Conservation (phyloP, 2,888 invertebrate species). For the Pollenia griseotomentosa region DNA sequence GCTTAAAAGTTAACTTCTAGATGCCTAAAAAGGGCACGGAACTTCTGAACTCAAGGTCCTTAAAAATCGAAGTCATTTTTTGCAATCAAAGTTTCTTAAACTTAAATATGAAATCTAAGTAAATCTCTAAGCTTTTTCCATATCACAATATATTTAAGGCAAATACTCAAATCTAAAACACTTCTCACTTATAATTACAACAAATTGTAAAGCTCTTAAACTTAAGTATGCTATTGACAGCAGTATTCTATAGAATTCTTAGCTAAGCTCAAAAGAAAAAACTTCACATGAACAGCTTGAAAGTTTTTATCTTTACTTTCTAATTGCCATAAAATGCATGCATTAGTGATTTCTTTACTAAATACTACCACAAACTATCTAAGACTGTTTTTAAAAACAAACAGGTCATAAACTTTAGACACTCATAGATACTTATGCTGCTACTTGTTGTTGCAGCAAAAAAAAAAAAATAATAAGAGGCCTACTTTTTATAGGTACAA, state of each 20-base stretch:
- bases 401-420: constrained; percentile 55
- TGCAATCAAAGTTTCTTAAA: too few relatives aligned
- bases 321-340: constrained; percentile 4
- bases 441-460: constrained; percentile 8
- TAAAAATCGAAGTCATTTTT: too few relatives aligned
- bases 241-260: neutral
- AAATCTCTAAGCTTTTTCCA: too few relatives aligned
- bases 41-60: too few relatives aligned
- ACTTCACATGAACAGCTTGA: constrained; percentile 4
- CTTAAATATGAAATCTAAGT: too few relatives aligned
- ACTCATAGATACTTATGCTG: constrained; percentile 24
- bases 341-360: neutral
- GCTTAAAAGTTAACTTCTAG: too few relatives aligned
- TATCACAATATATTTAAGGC: too few relatives aligned
- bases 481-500: constrained; percentile 21
- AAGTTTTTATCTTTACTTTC: neutral
- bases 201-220: too few relatives aligned
- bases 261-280: neutral
- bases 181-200: too few relatives aligned
- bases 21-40: too few relatives aligned
- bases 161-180: too few relatives aligned
- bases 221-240: too few relatives aligned
- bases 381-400: neutral
- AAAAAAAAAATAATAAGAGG: constrained; percentile 2
- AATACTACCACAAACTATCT: neutral